Base-by-base conservation (phyloP, 2,888 invertebrate genomes). In the Tenthredo distinguenda region DNA sequence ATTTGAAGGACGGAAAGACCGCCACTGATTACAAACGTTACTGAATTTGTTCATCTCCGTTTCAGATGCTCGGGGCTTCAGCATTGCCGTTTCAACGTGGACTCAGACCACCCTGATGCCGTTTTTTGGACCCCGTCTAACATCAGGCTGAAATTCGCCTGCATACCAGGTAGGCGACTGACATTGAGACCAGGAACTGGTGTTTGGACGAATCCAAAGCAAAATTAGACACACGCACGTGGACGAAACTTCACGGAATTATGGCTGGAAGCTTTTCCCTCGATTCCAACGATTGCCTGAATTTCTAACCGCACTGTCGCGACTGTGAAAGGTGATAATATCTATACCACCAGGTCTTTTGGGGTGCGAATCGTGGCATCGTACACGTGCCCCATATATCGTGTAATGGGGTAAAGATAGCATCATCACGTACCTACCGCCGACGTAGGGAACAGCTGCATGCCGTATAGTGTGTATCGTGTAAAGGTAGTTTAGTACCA, bases 31-130 rank as follows among this genome's bases (percentile, higher is more conserved):
- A 12, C 7, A 9, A 77, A 9, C 4, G 7, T 31, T 1, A 34
- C 18, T 21, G 4, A 37, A 77, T 18, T 34, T 58, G 0, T 81
- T 55, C 15, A 15, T 21, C 4, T 84, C 65, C 93, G 93, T 95
- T 62, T 50, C 94, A 97, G 97, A 92, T 97, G 97, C 93, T 96
- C 96, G 7, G 97, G 97, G 0, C 95, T 96, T 86, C 96, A 96
- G 90, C 96, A 96, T 91, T 97, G 97, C 93, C 96, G 96, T 90
- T 97, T 96, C 91, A 94, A 96, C 86, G 93, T 97, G 86, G 93
- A 94, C 0, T 94, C 95, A 88, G 96, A 97, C 93, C 96, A 95
- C 92, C 96, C 96, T 0, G 95, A 95, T 26, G 94, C 96, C 0
- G 94, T 93, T 86, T 93, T 94, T 85, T 97, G 96, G 96, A 94